Evolutionary conservation across 2,888 invertebrate genomes (phyloP), one percentile per base, ranked within the genome.

Genomic region (Stenurella melanura): DNA sequence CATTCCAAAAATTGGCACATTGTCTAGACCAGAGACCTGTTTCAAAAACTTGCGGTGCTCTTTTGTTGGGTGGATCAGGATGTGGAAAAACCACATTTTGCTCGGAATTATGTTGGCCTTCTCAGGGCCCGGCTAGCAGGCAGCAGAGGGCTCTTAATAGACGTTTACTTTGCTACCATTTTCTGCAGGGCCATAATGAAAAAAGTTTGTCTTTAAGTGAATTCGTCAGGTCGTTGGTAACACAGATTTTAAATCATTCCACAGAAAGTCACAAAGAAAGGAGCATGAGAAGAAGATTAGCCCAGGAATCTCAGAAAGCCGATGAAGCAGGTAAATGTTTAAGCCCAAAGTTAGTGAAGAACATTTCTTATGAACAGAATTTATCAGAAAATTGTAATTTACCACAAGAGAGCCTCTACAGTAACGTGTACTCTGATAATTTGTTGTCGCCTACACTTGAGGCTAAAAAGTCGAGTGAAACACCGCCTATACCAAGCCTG

Each of bases 31-130:
- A 97, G 89, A 90, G 97, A 77, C 94, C 96, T 0, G 93, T 93
- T 17, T 95, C 95, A 81, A 96, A 97, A 89, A 95, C 95, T 0
- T 96, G 96, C 84, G 98, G 98, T 0, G 96, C 97, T 1, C 91
- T 98, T 63, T 93, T 98, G 72, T 91, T 98, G 89, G 93, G 93
- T 38, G 97, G 97, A 0, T 96, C 98, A 0, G 98, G 98, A 19
- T 96, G 97, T 82, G 98, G 98, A 0, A 98, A 98, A 88, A 97
- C 98, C 6, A 96, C 98, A 26, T 92, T 98, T 61, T 95, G 96
- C 87, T 93, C 94, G 74, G 96, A 97, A 87, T 89, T 96, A 56
- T 94, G 94, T 57, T 93, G 93, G 89, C 95, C 95, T 0, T 93
- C 94, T 0, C 91, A 90, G 12, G 93, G 94, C 0, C 92, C 93